phyloP scores from a whole-genome alignment of 2,797 vertebrate genomes.

The Aselliscus stoliczkanus region DNA sequence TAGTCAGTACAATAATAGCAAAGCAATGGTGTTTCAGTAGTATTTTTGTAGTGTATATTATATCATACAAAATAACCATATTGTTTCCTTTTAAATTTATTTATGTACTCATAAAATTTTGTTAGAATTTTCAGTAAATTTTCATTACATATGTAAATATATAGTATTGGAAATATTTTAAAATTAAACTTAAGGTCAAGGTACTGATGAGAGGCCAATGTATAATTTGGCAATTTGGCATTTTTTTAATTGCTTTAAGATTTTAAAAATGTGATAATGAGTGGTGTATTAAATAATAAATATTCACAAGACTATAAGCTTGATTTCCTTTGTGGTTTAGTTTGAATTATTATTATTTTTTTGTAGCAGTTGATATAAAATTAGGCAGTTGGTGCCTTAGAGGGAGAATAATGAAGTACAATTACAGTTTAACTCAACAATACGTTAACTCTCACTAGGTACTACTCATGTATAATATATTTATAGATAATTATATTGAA shows the following conservation, averaged over 20 bases:
- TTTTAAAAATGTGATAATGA: neutral
- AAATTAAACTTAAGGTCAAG: neutral
- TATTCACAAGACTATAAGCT: neutral
- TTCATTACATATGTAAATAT: neutral
- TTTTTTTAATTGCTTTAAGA: neutral
- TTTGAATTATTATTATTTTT: neutral
- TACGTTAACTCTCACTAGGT: neutral
- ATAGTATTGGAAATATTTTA: neutral
- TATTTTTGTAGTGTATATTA: neutral
- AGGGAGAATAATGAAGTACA: neutral
- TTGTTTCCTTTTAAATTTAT: neutral
- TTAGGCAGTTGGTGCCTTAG: neutral
- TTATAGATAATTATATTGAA: neutral
- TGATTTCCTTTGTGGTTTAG: neutral
- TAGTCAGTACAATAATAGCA: neutral
- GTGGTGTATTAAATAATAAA: neutral
- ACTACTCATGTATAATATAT: neutral
- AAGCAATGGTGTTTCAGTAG: neutral
- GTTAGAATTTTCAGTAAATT: neutral
- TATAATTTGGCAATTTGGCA: neutral
- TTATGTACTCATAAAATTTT: neutral
- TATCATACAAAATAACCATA: neutral
- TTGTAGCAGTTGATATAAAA: neutral
- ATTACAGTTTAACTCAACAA: neutral
- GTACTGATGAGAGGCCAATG: neutral